A percentile compares a stretch with the other conserved stretches of the same genome.
phyloP scores from a whole-genome alignment of 2,888 invertebrate genomes.

The Diachrysia chrysitis region DNA sequence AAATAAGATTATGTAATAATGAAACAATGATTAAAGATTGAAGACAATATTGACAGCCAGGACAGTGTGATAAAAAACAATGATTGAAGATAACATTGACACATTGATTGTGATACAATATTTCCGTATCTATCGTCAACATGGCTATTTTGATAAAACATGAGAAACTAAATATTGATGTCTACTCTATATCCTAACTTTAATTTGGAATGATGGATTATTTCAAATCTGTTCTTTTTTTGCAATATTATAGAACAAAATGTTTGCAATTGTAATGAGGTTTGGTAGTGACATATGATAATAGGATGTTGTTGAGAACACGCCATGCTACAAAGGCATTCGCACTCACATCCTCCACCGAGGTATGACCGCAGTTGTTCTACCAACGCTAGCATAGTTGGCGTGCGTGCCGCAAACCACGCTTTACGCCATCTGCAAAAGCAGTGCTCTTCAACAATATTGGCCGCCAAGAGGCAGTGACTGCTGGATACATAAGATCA shows the following conservation, averaged over 20 bases:
- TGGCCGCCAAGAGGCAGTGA: constrained; percentile 32
- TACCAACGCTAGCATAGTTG: constrained; percentile 89
- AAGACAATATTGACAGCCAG: constrained; percentile 3
- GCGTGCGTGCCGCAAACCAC: constrained; percentile 82
- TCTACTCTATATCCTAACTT: background rate
- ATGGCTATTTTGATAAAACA: background rate
- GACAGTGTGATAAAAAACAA: constrained; percentile 9
- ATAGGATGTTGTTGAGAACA: constrained; percentile 57
- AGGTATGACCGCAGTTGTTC: constrained; percentile 88
- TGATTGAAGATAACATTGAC: constrained; percentile 8
- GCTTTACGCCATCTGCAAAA: constrained; percentile 87
- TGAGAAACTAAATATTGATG: background rate
- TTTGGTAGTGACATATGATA: constrained; percentile 30
- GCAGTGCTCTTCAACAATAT: constrained; percentile 74
- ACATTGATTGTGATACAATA: constrained; percentile 1
- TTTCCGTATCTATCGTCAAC: background rate
- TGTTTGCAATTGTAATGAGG: constrained; percentile 23
- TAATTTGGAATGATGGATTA: background rate
- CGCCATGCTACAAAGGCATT: constrained; percentile 73
- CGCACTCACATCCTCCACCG: constrained; percentile 88
- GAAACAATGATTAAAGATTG: constrained; percentile 18
- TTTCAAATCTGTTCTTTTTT: no score
- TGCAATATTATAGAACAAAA: background rate
- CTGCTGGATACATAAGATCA: constrained; percentile 35
- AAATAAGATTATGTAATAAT: constrained; percentile 19